Percentiles rank a stretch among this genome's conserved stretches.
Evolutionary conservation across 2,797 vertebrate species (phyloP).

Genomic region (Moxostoma hubbsi): DNA sequence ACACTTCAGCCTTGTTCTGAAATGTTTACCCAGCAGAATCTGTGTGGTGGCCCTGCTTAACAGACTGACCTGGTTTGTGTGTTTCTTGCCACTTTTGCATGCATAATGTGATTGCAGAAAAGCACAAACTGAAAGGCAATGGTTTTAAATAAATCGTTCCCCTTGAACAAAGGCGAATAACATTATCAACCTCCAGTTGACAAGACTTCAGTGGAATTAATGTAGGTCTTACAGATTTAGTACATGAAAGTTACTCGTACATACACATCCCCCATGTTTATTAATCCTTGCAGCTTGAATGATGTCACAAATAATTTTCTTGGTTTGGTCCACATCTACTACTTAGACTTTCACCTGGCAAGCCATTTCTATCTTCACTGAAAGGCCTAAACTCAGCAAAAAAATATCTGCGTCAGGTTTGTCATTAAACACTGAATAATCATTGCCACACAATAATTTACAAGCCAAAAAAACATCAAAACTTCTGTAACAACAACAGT

Average conservation of each 20-base stretch:
- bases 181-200: neutral
- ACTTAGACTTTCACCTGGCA: conserved; percentile 45
- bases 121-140: neutral
- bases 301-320: conserved; percentile 53
- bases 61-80: conserved; percentile 5
- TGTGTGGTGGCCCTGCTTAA: conserved; percentile 4
- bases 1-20: conserved; percentile 61
- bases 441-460: neutral
- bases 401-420: conserved; percentile 1
- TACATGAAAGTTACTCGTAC: conserved; percentile 41
- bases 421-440: conserved; percentile 18
- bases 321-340: conserved; percentile 39
- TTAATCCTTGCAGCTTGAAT: conserved; percentile 54
- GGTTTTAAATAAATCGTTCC: conserved; percentile 14
- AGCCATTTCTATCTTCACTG: conserved; percentile 20
- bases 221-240: conserved; percentile 3
- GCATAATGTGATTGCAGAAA: neutral
- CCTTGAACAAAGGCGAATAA: conserved; percentile 2
- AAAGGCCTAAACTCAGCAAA: neutral
- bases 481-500: conserved; percentile 1
- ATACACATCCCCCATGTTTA: conserved; percentile 28
- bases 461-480: conserved; percentile 15
- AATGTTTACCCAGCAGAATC: conserved; percentile 60
- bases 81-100: neutral
- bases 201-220: conserved; percentile 27